Conservation (phyloP, 2,888 invertebrate genomes). For the Drosophila falleni region DNA sequence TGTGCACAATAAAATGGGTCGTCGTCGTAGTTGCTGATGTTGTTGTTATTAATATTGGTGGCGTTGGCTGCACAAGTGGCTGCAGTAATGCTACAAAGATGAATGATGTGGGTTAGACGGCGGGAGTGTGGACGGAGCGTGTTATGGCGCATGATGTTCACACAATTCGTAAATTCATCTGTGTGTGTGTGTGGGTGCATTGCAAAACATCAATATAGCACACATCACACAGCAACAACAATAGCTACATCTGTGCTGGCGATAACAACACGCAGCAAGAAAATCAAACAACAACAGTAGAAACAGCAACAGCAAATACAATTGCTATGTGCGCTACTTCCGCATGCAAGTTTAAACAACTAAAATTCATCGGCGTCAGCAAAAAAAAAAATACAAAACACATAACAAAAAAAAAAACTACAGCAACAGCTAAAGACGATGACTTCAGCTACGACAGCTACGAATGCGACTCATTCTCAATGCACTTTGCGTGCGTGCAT, state of each 20-base stretch:
- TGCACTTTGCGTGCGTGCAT: constrained; percentile 43
- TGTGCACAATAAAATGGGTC: constrained; percentile 73
- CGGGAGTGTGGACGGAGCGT: not conserved
- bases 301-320: constrained; percentile 51
- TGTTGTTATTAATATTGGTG: constrained; percentile 13
- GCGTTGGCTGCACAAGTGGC: constrained; percentile 59
- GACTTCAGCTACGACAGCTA: constrained; percentile 2
- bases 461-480: constrained; percentile 49
- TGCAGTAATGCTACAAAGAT: constrained; percentile 40
- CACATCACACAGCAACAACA: constrained; percentile 52
- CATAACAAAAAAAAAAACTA: constrained; percentile 24
- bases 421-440: constrained; percentile 28
- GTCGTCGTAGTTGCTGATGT: constrained; percentile 27
- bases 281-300: constrained; percentile 34
- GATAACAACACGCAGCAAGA: constrained; percentile 68
- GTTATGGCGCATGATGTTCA: constrained; percentile 37
- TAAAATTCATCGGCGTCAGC: constrained; percentile 65
- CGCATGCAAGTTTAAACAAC: constrained; percentile 75
- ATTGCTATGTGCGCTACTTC: constrained; percentile 63
- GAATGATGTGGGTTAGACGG: constrained; percentile 16
- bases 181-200: constrained; percentile 40
- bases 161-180: constrained; percentile 44
- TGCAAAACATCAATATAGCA: constrained; percentile 70
- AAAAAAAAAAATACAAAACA: constrained; percentile 39
- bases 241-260: constrained; percentile 63